A percentile compares a stretch with the other conserved stretches of the same genome.
Conservation (phyloP, 1,140 invertebrate genomes). For the Hyles vespertilio region DNA sequence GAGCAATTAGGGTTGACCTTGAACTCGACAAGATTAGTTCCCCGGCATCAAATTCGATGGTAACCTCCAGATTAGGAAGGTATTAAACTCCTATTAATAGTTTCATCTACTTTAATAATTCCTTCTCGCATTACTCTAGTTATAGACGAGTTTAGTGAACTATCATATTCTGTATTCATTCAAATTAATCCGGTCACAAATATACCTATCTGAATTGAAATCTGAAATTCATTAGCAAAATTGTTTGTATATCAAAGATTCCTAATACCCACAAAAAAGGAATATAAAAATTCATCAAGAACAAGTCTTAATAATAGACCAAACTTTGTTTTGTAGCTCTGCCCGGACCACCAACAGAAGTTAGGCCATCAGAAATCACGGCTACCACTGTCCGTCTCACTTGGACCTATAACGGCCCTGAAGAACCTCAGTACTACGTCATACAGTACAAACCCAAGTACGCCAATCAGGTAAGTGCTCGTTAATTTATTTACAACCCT, state of each 20-base stretch:
- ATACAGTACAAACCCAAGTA: conserved; percentile 97
- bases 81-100: no score
- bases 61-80: no score
- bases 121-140: neutral
- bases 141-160: neutral
- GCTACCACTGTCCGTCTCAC: conserved; percentile 92
- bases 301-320: no score
- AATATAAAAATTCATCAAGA: no score
- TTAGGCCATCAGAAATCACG: conserved; percentile 93
- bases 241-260: no score
- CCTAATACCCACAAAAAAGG: no score
- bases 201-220: no score
- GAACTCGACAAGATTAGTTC: conserved; percentile 2
- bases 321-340: conserved; percentile 79
- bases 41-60: neutral
- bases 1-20: conserved; percentile 3
- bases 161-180: no score
- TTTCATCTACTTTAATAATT: neutral
- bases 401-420: conserved; percentile 91
- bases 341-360: conserved; percentile 90
- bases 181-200: no score
- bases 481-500: neutral
- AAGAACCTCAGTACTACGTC: conserved; percentile 94
- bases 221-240: no score
- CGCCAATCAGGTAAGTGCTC: conserved; percentile 78